Base-by-base conservation (phyloP, 2,888 invertebrate genomes). In the Lepidocyrtoides sp. region DNA sequence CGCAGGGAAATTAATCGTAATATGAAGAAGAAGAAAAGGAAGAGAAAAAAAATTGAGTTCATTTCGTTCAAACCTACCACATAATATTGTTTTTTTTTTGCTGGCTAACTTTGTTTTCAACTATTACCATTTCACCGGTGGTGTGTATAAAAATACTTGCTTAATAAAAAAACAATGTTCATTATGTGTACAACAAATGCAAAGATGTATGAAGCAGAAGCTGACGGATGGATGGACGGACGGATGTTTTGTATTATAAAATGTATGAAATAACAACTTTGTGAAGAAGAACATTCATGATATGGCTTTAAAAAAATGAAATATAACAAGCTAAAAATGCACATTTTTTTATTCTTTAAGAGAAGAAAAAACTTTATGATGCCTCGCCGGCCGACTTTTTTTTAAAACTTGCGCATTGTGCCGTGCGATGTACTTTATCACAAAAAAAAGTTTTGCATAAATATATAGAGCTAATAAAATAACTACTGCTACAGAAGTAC, bases 291-390 rank as follows among this genome's bases (percentile, higher is more conserved):
- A 83, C 44, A 89, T 48, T 44, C 29, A 54, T 51, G 69, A 36
- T 57, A 63, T 36, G 88, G 17, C n/a, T 77, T 20, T 72, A 32
- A 84, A 84, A 89, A 90, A 89, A 66, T 66, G 41, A 44, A 63
- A 63, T 60, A 84, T 85, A 90, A 81, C 90, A 85, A 90, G 90
- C 81, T 77, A 90, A 83, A 90, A 90, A 85, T 81, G 77, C 81
- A 75, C 83, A 85, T 90, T 84, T 90, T 88, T 84, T 85, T 44
- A 32, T 75, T 4, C 41, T 77, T 29, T 60, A 2, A 66, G 17
- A 69, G 14, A 54, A 79, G 57, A 79, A 79, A 82, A 85, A 85
- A 81, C 69, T 85, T 90, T 85, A 90, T 85, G 79, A 89, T 51
- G 82, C 26, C 89, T 89, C 72, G 89, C 84, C 84, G 72, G 89